Percentiles rank a stretch among this genome's conserved stretches.
These are phyloP conservation scores for Petrolisthes manimaculis DNA, from an alignment of 2,888 invertebrate genomes.

Conservation along the genomic window DNA sequence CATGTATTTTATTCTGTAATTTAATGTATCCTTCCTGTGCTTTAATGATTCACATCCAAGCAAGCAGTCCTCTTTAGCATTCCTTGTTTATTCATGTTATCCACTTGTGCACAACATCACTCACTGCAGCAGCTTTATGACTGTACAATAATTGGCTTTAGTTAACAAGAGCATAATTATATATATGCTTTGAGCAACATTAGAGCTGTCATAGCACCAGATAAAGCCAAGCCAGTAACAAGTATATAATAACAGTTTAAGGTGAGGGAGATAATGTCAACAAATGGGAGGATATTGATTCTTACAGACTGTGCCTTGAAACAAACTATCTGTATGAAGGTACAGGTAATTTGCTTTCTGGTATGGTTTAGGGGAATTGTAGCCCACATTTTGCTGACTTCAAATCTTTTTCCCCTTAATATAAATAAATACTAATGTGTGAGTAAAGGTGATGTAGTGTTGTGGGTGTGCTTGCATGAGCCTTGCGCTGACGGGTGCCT, in stretches of 20 bases:
- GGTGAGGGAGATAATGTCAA: no score
- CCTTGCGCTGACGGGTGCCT: slow-evolving; percentile 60
- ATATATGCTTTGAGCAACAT: no score
- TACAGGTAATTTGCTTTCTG: no score
- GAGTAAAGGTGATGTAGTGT: not conserved
- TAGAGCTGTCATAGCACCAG: no score
- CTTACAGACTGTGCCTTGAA: no score
- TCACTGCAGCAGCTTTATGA: slow-evolving; percentile 55
- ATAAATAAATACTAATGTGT: slow-evolving; percentile 17
- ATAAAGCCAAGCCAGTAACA: no score
- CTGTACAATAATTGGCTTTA: slow-evolving; percentile 16
- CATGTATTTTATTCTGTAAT: slow-evolving; percentile 30
- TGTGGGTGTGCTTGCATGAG: slow-evolving; percentile 20
- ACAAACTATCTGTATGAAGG: no score
- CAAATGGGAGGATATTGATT: no score
- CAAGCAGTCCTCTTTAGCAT: slow-evolving; percentile 38
- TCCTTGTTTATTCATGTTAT: slow-evolving; percentile 28
- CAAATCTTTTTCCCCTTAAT: no score
- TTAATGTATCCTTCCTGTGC: slow-evolving; percentile 23
- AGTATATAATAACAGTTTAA: no score
- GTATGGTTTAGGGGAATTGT: no score
- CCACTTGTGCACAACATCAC: slow-evolving; percentile 47
- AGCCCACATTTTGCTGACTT: no score
- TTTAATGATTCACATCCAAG: not conserved
- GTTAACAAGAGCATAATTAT: slow-evolving; percentile 4